Conservation (phyloP, 2,888 invertebrate genomes). For the Phorcus lineatus region DNA sequence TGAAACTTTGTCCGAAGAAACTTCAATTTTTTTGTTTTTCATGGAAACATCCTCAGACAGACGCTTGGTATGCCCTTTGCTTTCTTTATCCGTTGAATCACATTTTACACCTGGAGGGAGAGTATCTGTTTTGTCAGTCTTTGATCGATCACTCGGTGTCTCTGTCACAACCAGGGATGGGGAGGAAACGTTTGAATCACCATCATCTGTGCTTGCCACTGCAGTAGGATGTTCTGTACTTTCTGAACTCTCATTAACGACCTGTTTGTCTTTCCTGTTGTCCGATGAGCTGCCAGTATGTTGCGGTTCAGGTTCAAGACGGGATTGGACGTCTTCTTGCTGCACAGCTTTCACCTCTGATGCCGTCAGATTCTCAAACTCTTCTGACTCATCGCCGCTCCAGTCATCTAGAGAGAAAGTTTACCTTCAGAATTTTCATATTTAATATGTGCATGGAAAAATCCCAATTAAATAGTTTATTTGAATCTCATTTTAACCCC, state of each 20-base stretch:
- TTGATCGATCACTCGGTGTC: neutral
- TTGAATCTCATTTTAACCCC: too few species aligned
- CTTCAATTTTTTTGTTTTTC: neutral
- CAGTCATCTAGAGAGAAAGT: conserved; percentile 49
- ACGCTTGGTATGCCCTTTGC: neutral
- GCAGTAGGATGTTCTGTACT: neutral
- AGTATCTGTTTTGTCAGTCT: neutral
- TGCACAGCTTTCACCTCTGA: neutral
- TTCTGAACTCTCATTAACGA: neutral
- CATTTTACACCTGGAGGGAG: neutral
- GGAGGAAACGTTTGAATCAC: neutral
- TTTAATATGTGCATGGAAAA: too few species aligned
- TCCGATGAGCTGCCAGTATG: neutral
- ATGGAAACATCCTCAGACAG: neutral
- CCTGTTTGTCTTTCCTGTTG: neutral
- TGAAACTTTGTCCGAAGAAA: neutral
- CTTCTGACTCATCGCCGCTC: conserved; percentile 57
- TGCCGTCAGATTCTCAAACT: conserved; percentile 39
- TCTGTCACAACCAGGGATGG: neutral
- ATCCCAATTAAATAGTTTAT: too few species aligned
- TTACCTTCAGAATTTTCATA: neutral
- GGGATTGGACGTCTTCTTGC: neutral
- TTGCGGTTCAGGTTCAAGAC: neutral
- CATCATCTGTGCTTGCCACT: neutral
- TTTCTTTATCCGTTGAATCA: conserved; percentile 15